phyloP scores from a whole-genome alignment of 2,113 vertebrate genomes.

The Hoplias malabaricus region DNA sequence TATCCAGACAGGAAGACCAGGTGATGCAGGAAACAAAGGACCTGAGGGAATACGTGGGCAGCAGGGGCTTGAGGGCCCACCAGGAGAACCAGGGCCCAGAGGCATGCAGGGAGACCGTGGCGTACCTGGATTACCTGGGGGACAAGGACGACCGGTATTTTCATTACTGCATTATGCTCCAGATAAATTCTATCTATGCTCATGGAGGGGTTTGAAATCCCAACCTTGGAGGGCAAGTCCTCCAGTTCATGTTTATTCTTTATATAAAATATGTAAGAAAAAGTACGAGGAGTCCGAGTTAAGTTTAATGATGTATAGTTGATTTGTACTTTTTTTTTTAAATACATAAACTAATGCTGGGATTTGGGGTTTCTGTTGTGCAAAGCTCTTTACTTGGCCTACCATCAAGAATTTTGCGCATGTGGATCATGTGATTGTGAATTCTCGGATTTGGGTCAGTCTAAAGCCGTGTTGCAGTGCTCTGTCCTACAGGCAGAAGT shows the following conservation, averaged over 20 bases:
- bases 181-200: neutral
- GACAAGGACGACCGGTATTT: constrained; percentile 84
- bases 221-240: no score
- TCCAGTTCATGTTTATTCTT: no score
- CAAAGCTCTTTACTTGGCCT: constrained; percentile 12
- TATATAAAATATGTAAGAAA: no score
- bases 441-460: neutral
- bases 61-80: constrained; percentile 81
- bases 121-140: constrained; percentile 81
- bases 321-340: neutral
- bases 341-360: neutral
- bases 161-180: neutral
- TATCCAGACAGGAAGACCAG: constrained; percentile 83
- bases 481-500: neutral
- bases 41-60: constrained; percentile 85
- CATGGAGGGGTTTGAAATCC: neutral
- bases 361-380: neutral
- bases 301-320: neutral
- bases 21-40: constrained; percentile 86
- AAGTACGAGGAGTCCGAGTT: no score
- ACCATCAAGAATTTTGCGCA: constrained; percentile 2
- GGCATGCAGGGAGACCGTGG: constrained; percentile 92
- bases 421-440: constrained; percentile 1
- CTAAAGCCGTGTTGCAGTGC: neutral
- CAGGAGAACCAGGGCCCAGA: constrained; percentile 83